Percentiles rank a stretch among this genome's conserved stretches.
phyloP scores from a whole-genome alignment of 1,140 invertebrate genomes.

The Tetramorium parvispinum region DNA sequence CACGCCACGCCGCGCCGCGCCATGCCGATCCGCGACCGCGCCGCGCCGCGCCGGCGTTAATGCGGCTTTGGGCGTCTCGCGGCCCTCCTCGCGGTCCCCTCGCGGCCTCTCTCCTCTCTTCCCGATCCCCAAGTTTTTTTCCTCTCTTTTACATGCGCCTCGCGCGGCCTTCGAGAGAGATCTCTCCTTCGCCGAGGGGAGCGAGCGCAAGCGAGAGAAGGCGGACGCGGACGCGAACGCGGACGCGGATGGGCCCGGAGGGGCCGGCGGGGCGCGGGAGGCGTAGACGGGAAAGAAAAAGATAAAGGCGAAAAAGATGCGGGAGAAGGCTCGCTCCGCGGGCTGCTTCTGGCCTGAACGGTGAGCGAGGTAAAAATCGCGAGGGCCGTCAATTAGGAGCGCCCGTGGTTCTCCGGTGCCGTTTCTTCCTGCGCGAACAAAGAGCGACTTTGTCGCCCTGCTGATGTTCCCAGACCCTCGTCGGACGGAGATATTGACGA shows the following conservation, averaged over 20 bases:
- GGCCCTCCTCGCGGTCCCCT: constrained; percentile 32
- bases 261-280: constrained; percentile 14
- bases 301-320: constrained; percentile 60
- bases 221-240: constrained; percentile 7
- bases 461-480: constrained; percentile 5
- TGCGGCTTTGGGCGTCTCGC: constrained; percentile 74
- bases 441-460: constrained; percentile 64
- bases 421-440: constrained; percentile 72
- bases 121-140: constrained; percentile 42
- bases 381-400: constrained; percentile 80
- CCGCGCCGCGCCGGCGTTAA: constrained; percentile 69
- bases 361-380: constrained; percentile 76
- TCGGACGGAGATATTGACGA: constrained; percentile 57
- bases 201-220: constrained; percentile 41
- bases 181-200: constrained; percentile 65
- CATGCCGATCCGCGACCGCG: neutral
- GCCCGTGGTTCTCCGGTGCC: constrained; percentile 65
- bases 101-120: constrained; percentile 13
- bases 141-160: constrained; percentile 76
- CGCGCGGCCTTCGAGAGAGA: constrained; percentile 74
- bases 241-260: constrained; percentile 16
- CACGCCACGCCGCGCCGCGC: constrained; percentile 11
- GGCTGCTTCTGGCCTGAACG: constrained; percentile 72
- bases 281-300: constrained; percentile 53
- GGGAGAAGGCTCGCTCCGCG: constrained; percentile 54